Conservation (phyloP, 2,888 invertebrate species). For the Drosophila monieri region DNA sequence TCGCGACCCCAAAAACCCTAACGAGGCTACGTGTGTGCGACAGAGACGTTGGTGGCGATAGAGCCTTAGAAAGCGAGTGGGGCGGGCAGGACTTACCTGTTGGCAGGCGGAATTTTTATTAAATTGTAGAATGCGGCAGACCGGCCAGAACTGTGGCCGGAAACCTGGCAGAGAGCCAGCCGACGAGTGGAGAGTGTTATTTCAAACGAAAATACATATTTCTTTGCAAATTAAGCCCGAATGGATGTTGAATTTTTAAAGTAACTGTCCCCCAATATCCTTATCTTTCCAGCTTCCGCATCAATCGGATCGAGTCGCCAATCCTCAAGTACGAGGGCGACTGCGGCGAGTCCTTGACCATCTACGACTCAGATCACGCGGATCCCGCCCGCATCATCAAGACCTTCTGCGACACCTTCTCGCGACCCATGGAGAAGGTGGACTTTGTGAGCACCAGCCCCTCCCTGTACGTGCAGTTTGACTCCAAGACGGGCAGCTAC, state of each 20-base stretch:
- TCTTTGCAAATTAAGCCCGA: not conserved
- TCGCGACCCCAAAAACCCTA: slow-evolving; percentile 33
- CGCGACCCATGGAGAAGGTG: slow-evolving; percentile 95
- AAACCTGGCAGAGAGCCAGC: slow-evolving; percentile 52
- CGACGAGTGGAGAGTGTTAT: slow-evolving; percentile 14
- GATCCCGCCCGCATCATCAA: slow-evolving; percentile 96
- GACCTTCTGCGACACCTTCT: slow-evolving; percentile 97
- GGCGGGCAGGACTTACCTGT: slow-evolving; percentile 65
- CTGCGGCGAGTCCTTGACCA: slow-evolving; percentile 94
- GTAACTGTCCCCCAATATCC: not conserved
- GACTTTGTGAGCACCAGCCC: slow-evolving; percentile 95
- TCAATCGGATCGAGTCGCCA: slow-evolving; percentile 94
- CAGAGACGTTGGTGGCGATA: not conserved
- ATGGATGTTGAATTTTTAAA: not conserved
- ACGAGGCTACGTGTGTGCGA: slow-evolving; percentile 55
- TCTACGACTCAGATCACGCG: slow-evolving; percentile 94
- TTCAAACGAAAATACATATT: not conserved
- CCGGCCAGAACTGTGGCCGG: slow-evolving; percentile 14
- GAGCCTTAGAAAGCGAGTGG: slow-evolving; percentile 21
- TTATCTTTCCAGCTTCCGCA: slow-evolving; percentile 88
- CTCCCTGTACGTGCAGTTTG: slow-evolving; percentile 93
- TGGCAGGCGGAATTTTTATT: slow-evolving; percentile 66
- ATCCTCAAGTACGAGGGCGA: slow-evolving; percentile 94
- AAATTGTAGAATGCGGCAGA: slow-evolving; percentile 42
- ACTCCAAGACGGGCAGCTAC: slow-evolving; percentile 96